Percentiles rank a stretch among this genome's conserved stretches.
Evolutionary conservation across 2,797 vertebrate genomes (phyloP).

Genomic region (Microctenopoma stevenorrisi): DNA sequence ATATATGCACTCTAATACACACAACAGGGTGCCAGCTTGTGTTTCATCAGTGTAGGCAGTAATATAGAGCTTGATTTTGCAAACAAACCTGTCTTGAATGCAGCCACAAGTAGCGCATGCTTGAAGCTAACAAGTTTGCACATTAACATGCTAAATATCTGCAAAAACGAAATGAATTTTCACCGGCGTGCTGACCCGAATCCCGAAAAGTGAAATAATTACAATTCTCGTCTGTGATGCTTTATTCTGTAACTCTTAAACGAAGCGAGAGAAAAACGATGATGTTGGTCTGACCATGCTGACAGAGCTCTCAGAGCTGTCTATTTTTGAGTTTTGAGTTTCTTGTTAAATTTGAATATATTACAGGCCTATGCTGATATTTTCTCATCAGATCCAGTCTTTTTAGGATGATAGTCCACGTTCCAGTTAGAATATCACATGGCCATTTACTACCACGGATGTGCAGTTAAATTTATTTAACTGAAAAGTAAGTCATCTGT

Average conservation of each 20-base stretch:
- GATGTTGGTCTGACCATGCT: background rate
- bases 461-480: no score
- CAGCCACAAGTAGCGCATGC: background rate
- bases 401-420: no score
- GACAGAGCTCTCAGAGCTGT: background rate
- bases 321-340: background rate
- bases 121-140: constrained; percentile 5
- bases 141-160: constrained; percentile 6
- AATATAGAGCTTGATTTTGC: constrained; percentile 21
- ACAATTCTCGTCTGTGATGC: background rate
- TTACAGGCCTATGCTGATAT: no score
- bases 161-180: constrained; percentile 2
- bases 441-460: no score
- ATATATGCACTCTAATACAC: constrained; percentile 65
- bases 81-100: constrained; percentile 42
- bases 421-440: no score
- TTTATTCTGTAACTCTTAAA: background rate
- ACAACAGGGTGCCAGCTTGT: constrained; percentile 47
- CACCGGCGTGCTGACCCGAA: background rate
- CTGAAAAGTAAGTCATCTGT: no score
- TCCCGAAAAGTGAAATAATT: background rate
- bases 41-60: constrained; percentile 49
- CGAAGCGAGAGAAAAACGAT: background rate
- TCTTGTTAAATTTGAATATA: background rate
- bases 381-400: no score